Base-by-base conservation (phyloP, 2,113 vertebrate species). In the Python bivittatus region DNA sequence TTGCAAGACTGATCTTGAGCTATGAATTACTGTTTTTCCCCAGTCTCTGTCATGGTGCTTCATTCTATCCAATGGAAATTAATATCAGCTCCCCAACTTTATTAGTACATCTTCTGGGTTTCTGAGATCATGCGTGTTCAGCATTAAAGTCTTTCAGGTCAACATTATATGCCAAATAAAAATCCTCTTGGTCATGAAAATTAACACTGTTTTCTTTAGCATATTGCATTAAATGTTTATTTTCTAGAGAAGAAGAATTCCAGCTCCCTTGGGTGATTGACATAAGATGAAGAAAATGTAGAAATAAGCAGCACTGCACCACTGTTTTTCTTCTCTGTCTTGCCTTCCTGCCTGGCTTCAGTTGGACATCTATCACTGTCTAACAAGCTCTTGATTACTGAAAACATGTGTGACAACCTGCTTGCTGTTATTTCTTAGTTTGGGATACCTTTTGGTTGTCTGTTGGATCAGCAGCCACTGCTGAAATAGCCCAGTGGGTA, bases 361-460 rank as follows among this genome's bases (percentile, higher is more conserved):
- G 10, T 56, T 90, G 53, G 61, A 72, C 12, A 57, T 29, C 33
- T 90, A 13, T 86, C 68, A 6, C 42, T 61, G 53, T 93, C 52
- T 61, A 90, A 61, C 11, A 56, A 52, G 9, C 86, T 86, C n/a
- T 90, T 89, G 72, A 91, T 61, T 86, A 86, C 0, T 0, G 0
- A 22, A 11, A 88, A 29, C 0, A 0, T 29, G 4, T 29, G 0
- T 85, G 91, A 10, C 3, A 87, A 54, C 23, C 88, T 90, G 57
- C 6, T 83, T 90, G 68, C 68, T 0, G 1, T 93, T 88, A 25
- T 10, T 86, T 88, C 10, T 90, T 88, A 15, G 60, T n/a, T 93
- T 88, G 60, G 89, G 68, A 93, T 6, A 44, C 56, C 89, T 90
- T 90, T 86, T 44, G 88, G 90, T 86, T 83, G 68, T 91, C 0